Conservation (phyloP, 2,113 vertebrate genomes). For the Misgurnus anguillicaudatus region DNA sequence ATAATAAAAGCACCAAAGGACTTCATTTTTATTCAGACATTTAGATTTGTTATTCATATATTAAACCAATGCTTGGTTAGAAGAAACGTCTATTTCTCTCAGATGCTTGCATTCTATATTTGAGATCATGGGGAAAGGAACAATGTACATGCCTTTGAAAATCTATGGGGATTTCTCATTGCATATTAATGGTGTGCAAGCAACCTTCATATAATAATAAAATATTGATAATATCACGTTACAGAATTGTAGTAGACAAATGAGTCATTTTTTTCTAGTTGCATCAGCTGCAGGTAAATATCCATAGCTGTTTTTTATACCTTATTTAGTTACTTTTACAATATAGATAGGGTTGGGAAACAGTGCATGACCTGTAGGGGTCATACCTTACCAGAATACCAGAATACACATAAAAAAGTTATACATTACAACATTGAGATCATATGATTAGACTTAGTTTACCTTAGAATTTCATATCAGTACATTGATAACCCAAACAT, state of each 20-base stretch:
- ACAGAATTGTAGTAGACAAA: background rate
- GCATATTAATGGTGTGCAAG: conserved; percentile 67
- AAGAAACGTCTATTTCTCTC: conserved; percentile 69
- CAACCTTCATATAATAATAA: conserved; percentile 35
- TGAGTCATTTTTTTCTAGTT: background rate
- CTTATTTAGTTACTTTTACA: background rate
- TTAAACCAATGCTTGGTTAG: conserved; percentile 64
- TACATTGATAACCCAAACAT: background rate
- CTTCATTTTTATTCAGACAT: conserved; percentile 74
- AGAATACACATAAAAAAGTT: conserved; percentile 1
- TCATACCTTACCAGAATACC: conserved; percentile 66
- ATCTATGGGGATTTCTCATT: conserved; percentile 73
- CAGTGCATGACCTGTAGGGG: conserved; percentile 64
- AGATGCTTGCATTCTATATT: conserved; percentile 75
- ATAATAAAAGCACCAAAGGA: conserved; percentile 71
- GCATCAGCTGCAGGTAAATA: background rate
- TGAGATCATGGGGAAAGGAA: conserved; percentile 72
- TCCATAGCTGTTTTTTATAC: background rate
- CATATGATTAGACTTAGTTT: background rate
- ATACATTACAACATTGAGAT: background rate
- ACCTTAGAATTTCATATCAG: background rate
- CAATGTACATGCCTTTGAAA: conserved; percentile 69
- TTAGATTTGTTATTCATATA: conserved; percentile 71
- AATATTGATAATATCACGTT: conserved; percentile 15
- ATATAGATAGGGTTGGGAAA: background rate